Evolutionary conservation across 2,888 invertebrate genomes (phyloP), one percentile per base, ranked within the genome.

Genomic region (Eilema depressum): DNA sequence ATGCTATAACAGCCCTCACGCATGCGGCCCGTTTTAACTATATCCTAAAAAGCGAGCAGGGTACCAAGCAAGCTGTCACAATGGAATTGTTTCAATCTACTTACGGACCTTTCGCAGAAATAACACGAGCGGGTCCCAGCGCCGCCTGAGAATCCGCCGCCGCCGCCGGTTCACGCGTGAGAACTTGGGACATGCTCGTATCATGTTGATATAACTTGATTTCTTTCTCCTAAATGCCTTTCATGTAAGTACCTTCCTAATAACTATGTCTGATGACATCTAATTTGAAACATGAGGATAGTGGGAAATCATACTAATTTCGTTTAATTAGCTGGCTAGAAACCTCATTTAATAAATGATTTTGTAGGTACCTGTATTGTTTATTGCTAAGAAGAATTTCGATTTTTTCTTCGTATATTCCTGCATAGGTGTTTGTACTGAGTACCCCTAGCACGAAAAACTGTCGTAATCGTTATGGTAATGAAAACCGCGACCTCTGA

Each of bases 41-140:
- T 33, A 11, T 77, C 66, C 75, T 79, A 79, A 77, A 78, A 73
- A 77, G 75, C 71, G 56, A 63, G 17, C 68, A 23, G 53, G 60
- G 61, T 17, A 11, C 12, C 57, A 67, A 66, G n/a, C 57, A 67
- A 66, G n/a, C 25, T 65, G 68, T 64, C 75, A 77, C 75, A 75
- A 77, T 71, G 71, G 73, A 77, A 75, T 68, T 70, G 68, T 77
- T 66, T 75, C 77, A 71, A 70, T 63, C 67, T 63, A 56, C 59
- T 65, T 63, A 56, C 59, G 68, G 47, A 25, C 69, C 63, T 41
- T 79, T 80, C 79, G 73, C 73, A 65, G 80, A 80, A 78, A 37
- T 65, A 68, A 53, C 57, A 68, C 28, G 59, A 26, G 25, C 57
- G 25, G 25, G 17, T 59, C 59, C 59, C 59, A 25, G 25, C 65